Percentiles rank a stretch among this genome's conserved stretches.
Conservation (phyloP, 2,888 invertebrate species). For the Synergus itoensis region DNA sequence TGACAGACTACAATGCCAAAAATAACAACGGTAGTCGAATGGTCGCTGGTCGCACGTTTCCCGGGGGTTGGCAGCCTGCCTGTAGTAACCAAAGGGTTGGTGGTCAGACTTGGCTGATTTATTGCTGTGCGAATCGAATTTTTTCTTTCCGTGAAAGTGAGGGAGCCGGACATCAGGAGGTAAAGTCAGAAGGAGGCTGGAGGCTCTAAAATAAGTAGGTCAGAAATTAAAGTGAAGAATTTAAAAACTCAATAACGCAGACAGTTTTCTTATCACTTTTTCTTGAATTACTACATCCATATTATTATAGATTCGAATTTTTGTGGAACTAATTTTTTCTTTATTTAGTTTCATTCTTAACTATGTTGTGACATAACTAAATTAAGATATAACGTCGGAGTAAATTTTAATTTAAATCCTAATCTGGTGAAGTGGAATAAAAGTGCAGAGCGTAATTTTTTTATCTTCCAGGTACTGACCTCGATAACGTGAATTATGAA, state of each 20-base stretch:
- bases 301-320: no score
- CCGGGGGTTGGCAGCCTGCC: constrained; percentile 50
- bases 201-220: neutral
- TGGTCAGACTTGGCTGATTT: constrained; percentile 66
- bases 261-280: neutral
- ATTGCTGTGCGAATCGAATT: constrained; percentile 72
- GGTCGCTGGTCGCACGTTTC: constrained; percentile 43
- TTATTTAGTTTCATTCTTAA: no score
- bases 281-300: no score
- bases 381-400: no score
- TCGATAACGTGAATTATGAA: no score
- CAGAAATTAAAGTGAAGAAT: neutral
- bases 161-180: neutral
- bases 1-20: constrained; percentile 61
- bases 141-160: constrained; percentile 55
- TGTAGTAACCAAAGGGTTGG: constrained; percentile 67
- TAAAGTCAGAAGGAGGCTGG: constrained; percentile 13
- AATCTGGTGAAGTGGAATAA: neutral
- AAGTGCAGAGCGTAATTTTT: neutral
- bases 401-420: neutral
- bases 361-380: no score
- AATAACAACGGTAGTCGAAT: constrained; percentile 59
- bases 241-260: neutral
- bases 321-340: no score
- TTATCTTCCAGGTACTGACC: no score